phyloP scores from a whole-genome alignment of 2,113 vertebrate species.

The Rhea pennata region DNA sequence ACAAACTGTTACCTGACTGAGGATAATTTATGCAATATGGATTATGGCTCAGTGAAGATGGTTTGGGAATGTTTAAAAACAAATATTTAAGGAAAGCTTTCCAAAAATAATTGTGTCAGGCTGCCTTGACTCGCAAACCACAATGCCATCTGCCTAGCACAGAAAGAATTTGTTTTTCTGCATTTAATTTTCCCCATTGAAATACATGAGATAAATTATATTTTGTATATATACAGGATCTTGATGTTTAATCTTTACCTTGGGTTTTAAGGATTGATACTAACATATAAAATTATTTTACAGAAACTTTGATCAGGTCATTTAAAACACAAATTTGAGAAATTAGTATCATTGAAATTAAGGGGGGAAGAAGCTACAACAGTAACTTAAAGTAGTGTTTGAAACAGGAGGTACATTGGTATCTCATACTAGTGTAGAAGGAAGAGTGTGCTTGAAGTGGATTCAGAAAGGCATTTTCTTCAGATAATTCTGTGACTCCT shows the following conservation, averaged over 20 bases:
- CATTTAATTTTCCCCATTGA: not conserved
- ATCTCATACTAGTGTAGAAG: not conserved
- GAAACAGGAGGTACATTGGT: not conserved
- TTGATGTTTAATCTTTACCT: not conserved
- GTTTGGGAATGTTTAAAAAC: not conserved
- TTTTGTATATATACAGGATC: not conserved
- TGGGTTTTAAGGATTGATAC: not conserved
- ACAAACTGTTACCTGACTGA: not conserved
- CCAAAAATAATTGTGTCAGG: not conserved
- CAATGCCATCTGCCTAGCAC: not conserved
- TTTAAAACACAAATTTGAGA: not conserved
- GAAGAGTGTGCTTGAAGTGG: not conserved
- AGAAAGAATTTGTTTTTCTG: slow-evolving; percentile 27
- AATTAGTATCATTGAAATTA: not conserved
- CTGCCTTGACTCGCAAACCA: not conserved
- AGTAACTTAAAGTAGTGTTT: not conserved
- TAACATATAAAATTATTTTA: not conserved
- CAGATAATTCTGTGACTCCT: not conserved
- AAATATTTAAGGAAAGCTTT: not conserved
- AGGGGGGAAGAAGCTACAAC: not conserved
- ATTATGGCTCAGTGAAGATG: not conserved
- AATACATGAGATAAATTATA: not conserved
- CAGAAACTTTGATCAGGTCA: not conserved
- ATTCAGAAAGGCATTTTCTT: slow-evolving; percentile 10
- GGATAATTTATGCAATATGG: not conserved